These are phyloP conservation scores for Archivesica marissinica DNA, from an alignment of 1,140 invertebrate genomes.

Conservation along the genomic window DNA sequence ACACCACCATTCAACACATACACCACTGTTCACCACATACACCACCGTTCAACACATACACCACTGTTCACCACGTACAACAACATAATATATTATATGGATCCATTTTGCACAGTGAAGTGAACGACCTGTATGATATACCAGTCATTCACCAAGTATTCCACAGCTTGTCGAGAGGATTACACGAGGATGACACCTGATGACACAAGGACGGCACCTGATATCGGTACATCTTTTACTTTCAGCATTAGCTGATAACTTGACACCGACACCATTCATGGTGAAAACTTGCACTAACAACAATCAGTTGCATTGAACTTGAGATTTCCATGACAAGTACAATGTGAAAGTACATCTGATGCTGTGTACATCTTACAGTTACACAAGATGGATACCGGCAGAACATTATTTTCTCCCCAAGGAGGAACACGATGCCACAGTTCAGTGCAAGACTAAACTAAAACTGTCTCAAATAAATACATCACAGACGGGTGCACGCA, in stretches of 20 bases:
- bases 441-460: no score
- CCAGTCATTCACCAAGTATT: background rate
- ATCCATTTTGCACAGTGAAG: no score
- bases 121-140: slow-evolving; percentile 18
- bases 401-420: no score
- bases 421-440: no score
- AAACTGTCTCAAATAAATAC: no score
- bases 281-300: background rate
- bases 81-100: no score
- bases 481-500: no score
- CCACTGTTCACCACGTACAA: no score
- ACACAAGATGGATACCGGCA: no score
- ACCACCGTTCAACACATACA: no score
- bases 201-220: background rate
- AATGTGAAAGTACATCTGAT: background rate
- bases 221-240: background rate
- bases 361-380: background rate
- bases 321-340: background rate
- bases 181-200: background rate
- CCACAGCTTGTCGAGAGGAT: background rate
- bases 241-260: background rate
- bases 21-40: no score
- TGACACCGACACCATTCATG: slow-evolving; percentile 36
- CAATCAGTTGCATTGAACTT: background rate
- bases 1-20: no score